Evolutionary conservation across 2,797 vertebrate genomes (phyloP).

Genomic region (Hozukius guyotensis): DNA sequence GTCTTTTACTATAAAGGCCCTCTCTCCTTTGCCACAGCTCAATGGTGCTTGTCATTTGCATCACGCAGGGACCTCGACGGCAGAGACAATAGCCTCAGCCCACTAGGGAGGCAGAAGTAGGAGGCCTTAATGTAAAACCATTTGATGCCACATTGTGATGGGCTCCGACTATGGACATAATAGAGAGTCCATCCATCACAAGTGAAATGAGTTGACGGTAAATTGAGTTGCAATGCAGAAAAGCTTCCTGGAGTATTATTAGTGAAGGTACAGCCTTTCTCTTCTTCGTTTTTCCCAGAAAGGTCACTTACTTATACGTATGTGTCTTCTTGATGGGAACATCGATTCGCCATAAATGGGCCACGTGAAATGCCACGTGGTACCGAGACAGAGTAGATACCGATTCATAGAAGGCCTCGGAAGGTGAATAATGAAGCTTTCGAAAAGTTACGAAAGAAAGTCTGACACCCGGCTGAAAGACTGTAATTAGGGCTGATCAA

Average conservation of each 20-base stretch:
- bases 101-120: not conserved
- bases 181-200: conserved; percentile 14
- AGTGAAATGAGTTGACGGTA: not conserved
- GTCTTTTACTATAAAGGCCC: not conserved
- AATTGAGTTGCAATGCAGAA: conserved; percentile 10
- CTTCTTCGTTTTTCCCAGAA: not conserved
- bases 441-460: not conserved
- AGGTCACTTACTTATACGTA: not conserved
- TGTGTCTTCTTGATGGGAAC: conserved; percentile 8
- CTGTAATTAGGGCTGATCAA: not conserved
- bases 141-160: conserved; percentile 7
- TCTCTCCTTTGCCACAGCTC: conserved; percentile 17
- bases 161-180: not conserved
- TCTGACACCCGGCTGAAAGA: not conserved
- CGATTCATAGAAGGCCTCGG: rapidly evolving
- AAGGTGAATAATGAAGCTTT: not conserved
- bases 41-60: not conserved
- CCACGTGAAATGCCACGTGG: not conserved
- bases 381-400: not conserved
- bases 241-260: conserved; percentile 3
- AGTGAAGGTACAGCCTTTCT: not conserved
- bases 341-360: not conserved
- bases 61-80: not conserved
- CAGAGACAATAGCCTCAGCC: not conserved
- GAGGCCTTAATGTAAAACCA: conserved; percentile 31